A percentile compares a stretch with the other conserved stretches of the same genome.
These are phyloP conservation scores for Brachylomia viminalis DNA, from an alignment of 2,888 invertebrate species.

Conservation along the genomic window DNA sequence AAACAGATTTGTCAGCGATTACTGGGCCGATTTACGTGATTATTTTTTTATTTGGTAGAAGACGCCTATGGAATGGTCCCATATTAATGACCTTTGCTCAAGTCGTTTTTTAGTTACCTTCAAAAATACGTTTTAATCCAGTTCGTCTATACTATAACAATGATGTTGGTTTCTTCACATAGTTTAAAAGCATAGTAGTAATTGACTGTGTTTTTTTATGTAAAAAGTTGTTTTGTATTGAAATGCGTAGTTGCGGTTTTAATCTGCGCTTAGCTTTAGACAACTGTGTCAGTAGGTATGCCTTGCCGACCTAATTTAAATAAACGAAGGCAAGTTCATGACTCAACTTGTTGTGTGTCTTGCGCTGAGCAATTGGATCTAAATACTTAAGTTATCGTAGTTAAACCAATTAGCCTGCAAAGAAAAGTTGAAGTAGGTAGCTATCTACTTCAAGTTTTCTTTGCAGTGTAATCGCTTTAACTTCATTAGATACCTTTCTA, in stretches of 20 bases:
- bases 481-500: constrained; percentile 4
- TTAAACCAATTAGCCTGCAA: constrained; percentile 3
- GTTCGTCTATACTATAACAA: no score
- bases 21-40: background rate
- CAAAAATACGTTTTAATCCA: no score
- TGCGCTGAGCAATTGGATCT: constrained; percentile 13
- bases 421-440: background rate
- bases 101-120: no score
- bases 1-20: no score
- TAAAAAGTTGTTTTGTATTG: no score
- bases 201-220: no score
- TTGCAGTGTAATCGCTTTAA: constrained; percentile 1
- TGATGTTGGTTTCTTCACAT: no score
- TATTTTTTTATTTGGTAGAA: background rate
- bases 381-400: constrained; percentile 14
- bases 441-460: no score
- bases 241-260: no score
- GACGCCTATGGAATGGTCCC: background rate
- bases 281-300: background rate
- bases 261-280: background rate
- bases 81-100: no score
- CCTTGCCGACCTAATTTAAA: constrained; percentile 4
- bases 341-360: constrained; percentile 1
- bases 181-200: no score
- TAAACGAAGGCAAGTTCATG: constrained; percentile 17